These are phyloP conservation scores for Lanius collurio DNA, from an alignment of 2,113 vertebrate species.

Conservation along the genomic window DNA sequence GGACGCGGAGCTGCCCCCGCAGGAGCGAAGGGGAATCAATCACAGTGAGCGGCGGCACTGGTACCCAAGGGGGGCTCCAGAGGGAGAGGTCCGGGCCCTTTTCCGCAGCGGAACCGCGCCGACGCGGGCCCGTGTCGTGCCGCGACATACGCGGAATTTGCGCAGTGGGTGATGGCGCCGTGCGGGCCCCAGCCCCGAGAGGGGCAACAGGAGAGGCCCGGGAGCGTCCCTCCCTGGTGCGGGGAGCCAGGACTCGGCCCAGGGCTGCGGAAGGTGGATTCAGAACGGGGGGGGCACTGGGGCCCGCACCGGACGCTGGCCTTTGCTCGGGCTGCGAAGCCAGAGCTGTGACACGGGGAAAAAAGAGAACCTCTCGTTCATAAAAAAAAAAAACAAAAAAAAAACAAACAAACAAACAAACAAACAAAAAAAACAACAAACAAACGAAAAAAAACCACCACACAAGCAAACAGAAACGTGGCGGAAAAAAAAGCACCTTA, in stretches of 20 bases:
- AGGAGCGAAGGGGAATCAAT: background rate
- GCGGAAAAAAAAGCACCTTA: background rate
- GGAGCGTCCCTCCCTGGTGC: background rate
- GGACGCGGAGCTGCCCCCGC: background rate
- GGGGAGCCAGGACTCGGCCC: background rate
- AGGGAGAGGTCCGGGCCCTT: too few relatives aligned
- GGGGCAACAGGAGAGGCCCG: background rate
- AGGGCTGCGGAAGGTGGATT: background rate
- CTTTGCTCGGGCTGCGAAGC: background rate
- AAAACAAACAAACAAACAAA: too few relatives aligned
- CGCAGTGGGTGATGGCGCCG: background rate
- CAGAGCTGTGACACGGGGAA: background rate
- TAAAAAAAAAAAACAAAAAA: background rate
- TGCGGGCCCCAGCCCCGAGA: background rate
- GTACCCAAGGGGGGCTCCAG: background rate
- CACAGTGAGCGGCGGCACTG: background rate
- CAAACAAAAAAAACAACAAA: too few relatives aligned
- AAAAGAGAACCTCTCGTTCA: background rate
- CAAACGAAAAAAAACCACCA: too few relatives aligned
- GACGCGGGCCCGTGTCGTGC: too few relatives aligned
- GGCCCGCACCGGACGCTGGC: background rate
- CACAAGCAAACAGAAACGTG: background rate
- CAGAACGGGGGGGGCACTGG: background rate
- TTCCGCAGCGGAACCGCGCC: background rate
- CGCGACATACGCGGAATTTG: background rate